These are phyloP conservation scores for Puntigrus tetrazona DNA, from an alignment of 2,113 vertebrate genomes.

Conservation along the genomic window DNA sequence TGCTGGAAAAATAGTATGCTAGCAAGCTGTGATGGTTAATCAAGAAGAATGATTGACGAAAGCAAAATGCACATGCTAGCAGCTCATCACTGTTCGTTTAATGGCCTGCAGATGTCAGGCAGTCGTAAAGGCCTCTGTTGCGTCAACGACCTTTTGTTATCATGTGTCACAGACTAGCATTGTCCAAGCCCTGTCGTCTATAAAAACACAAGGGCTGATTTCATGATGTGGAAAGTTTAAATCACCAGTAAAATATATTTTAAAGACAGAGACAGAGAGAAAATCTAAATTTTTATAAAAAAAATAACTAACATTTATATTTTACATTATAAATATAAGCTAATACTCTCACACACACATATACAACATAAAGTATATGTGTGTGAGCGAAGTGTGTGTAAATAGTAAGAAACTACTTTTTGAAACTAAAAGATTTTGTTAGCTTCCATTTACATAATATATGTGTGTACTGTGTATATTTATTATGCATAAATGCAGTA, in stretches of 20 bases:
- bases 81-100: conserved; percentile 21
- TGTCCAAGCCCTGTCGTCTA: conserved; percentile 30
- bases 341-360: too few relatives aligned
- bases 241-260: not conserved
- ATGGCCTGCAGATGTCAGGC: conserved; percentile 55
- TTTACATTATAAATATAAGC: too few relatives aligned
- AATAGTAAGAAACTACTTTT: too few relatives aligned
- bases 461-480: too few relatives aligned
- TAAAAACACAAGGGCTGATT: conserved; percentile 40
- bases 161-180: conserved; percentile 36
- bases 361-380: too few relatives aligned
- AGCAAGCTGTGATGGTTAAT: not conserved
- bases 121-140: conserved; percentile 18
- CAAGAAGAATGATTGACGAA: conserved; percentile 1
- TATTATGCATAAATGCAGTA: too few relatives aligned
- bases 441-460: too few relatives aligned
- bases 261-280: not conserved
- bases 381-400: too few relatives aligned
- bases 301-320: not conserved
- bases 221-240: conserved; percentile 30
- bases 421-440: too few relatives aligned
- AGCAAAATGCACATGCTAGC: conserved; percentile 9
- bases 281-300: not conserved
- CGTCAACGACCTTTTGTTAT: conserved; percentile 27
- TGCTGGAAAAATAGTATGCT: not conserved